These are phyloP conservation scores for Oncorhynchus clarkii DNA, from an alignment of 2,113 vertebrate genomes.

Conservation along the genomic window DNA sequence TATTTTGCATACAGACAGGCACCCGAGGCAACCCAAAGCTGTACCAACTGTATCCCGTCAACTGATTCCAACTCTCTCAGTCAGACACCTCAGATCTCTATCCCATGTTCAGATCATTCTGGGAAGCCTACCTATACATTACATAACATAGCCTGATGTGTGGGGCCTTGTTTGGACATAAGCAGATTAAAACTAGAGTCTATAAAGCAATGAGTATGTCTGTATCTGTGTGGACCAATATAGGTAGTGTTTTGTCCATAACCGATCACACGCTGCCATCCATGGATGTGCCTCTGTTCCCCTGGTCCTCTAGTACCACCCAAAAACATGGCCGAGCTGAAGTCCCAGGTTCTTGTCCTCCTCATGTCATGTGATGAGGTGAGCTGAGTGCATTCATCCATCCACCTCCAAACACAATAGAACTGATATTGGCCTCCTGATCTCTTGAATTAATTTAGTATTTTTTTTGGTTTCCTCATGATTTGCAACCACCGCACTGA, in stretches of 20 bases:
- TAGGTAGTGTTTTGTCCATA: too few relatives aligned
- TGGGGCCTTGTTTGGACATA: not conserved
- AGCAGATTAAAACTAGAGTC: not conserved
- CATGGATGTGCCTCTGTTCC: not conserved
- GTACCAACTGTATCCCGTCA: slow-evolving; percentile 37
- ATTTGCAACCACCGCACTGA: not conserved
- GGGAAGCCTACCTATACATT: not conserved
- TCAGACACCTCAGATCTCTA: not conserved
- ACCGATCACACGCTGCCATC: not conserved
- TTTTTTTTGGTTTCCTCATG: not conserved
- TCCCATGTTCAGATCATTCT: not conserved
- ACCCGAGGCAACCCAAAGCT: slow-evolving; percentile 60
- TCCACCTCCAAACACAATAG: not conserved
- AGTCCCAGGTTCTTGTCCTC: slow-evolving; percentile 30
- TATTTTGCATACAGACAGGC: slow-evolving; percentile 61
- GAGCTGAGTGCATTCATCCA: not conserved
- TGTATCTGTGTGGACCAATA: too few relatives aligned
- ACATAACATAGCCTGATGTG: not conserved
- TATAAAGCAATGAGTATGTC: too few relatives aligned
- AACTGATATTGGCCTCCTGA: slow-evolving; percentile 47
- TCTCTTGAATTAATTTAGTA: slow-evolving; percentile 49
- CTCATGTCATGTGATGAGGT: slow-evolving; percentile 9
- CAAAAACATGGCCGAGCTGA: not conserved
- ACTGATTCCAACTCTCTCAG: not conserved
- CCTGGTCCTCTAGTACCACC: not conserved